Evolutionary conservation across 2,113 vertebrate genomes (phyloP).

Genomic region (Neogale vison): DNA sequence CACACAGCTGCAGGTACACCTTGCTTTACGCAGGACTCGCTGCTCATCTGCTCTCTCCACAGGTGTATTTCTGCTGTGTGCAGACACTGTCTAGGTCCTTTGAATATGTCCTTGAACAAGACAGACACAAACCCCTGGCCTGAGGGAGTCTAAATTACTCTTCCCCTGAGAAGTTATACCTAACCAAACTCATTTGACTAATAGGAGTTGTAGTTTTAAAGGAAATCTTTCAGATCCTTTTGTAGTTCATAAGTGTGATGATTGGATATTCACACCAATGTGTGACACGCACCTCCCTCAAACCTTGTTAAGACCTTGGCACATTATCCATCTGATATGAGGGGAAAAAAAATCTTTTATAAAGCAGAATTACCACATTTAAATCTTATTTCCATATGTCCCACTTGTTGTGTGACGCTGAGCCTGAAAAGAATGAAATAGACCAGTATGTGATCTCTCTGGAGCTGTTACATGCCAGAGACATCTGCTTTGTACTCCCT

Average conservation of each 20-base stretch:
- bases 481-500: neutral
- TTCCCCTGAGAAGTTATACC: neutral
- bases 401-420: neutral
- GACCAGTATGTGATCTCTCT: neutral
- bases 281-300: neutral
- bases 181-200: neutral
- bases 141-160: neutral
- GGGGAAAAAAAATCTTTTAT: neutral
- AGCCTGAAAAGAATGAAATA: neutral
- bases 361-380: neutral
- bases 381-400: neutral
- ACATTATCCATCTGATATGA: neutral
- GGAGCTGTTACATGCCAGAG: too few relatives aligned
- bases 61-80: rapidly evolving
- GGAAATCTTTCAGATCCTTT: neutral
- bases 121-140: neutral
- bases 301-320: neutral
- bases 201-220: neutral
- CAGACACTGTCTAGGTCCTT: neutral
- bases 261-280: neutral
- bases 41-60: neutral
- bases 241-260: neutral
- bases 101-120: neutral
- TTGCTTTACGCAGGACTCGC: neutral
- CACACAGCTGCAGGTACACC: neutral